Evolutionary conservation across 2,113 vertebrate genomes (phyloP).

Genomic region (Tychaedon coryphoeus): DNA sequence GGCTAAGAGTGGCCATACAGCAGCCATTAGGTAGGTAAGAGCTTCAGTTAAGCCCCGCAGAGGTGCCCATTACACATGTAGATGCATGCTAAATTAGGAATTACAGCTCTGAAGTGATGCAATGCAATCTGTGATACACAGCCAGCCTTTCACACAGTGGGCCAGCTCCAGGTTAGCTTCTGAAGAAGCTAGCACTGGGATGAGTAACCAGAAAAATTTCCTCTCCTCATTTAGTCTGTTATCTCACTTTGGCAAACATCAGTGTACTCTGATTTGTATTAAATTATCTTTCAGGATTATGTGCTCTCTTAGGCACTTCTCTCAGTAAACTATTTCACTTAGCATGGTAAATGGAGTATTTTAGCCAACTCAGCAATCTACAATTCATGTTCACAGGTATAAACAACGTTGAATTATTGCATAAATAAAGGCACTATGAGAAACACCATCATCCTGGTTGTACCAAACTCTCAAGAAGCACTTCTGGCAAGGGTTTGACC

Average conservation of each 20-base stretch:
- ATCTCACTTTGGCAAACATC: neutral
- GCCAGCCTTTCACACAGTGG: neutral
- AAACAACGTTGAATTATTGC: neutral
- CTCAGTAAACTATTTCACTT: neutral
- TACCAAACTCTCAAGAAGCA: neutral
- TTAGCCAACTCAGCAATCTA: neutral
- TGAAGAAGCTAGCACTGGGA: neutral
- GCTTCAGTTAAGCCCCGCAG: neutral
- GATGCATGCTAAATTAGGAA: neutral
- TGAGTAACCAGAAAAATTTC: neutral
- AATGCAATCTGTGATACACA: neutral
- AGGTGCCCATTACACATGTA: neutral
- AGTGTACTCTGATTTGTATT: neutral
- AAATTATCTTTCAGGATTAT: neutral
- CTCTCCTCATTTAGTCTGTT: neutral
- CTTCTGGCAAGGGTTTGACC: neutral
- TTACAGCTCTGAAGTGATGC: neutral
- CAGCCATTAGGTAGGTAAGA: neutral
- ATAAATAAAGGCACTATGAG: constrained; percentile 30
- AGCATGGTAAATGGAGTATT: neutral
- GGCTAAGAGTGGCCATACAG: neutral
- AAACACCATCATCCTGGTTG: neutral
- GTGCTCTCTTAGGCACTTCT: neutral
- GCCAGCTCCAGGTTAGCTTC: neutral
- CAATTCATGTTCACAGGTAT: neutral